Evolutionary conservation across 2,113 vertebrate species (phyloP).

Genomic region (Zosterops borbonicus): DNA sequence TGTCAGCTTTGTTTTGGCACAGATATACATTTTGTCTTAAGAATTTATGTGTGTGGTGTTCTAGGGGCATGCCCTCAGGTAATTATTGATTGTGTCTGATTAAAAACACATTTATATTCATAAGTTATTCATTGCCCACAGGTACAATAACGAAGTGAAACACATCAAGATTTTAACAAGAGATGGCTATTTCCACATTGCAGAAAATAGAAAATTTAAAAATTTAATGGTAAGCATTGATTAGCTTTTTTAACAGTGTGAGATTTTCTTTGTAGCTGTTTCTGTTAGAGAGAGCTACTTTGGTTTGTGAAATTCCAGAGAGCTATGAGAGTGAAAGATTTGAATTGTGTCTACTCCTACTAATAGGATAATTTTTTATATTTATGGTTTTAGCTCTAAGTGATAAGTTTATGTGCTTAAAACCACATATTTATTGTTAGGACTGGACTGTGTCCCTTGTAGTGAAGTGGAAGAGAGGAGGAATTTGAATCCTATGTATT

Average conservation of each 20-base stretch:
- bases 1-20: slow-evolving; percentile 72
- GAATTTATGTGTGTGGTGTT: slow-evolving; percentile 79
- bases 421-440: not conserved
- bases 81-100: slow-evolving; percentile 88
- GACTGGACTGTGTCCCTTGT: not conserved
- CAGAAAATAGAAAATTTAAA: slow-evolving; percentile 97
- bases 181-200: slow-evolving; percentile 93
- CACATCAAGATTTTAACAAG: slow-evolving; percentile 99
- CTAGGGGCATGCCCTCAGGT: slow-evolving; percentile 73
- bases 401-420: not conserved
- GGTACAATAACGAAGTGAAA: slow-evolving; percentile 99
- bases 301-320: slow-evolving; percentile 32
- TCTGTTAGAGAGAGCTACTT: not conserved
- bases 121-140: slow-evolving; percentile 91
- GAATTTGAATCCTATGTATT: not conserved
- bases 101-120: slow-evolving; percentile 93
- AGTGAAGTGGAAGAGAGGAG: not conserved
- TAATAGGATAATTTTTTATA: not conserved
- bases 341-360: not conserved
- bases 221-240: slow-evolving; percentile 91
- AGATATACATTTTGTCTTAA: slow-evolving; percentile 77
- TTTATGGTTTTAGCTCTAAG: not conserved
- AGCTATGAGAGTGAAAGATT: not conserved
- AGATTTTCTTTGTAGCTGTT: not conserved
- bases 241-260: slow-evolving; percentile 55